These are phyloP conservation scores for Brachylomia viminalis DNA, from an alignment of 2,888 invertebrate genomes.

Conservation along the genomic window DNA sequence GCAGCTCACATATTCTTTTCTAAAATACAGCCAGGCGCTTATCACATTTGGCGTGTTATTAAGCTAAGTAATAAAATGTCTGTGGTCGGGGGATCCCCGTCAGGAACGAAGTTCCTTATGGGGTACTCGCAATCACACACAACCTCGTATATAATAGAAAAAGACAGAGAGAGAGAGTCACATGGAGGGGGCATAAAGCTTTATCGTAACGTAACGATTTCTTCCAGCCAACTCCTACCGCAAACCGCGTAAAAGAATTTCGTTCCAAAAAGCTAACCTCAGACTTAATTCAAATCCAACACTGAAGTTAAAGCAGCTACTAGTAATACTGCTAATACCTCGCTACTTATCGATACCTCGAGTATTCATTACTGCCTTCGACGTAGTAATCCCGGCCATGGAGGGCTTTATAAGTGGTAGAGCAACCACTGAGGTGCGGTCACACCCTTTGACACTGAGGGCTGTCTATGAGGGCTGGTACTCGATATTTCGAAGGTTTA, in stretches of 20 bases:
- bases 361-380: constrained; percentile 49
- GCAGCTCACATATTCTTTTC: neutral
- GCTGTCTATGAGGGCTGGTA: constrained; percentile 29
- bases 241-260: neutral
- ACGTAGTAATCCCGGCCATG: constrained; percentile 4
- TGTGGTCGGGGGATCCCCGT: neutral
- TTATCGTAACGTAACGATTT: neutral
- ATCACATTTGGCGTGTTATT: neutral
- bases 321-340: constrained; percentile 15
- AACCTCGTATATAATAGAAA: neutral
- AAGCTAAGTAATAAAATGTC: neutral
- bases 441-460: constrained; percentile 39
- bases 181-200: neutral
- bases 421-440: constrained; percentile 59
- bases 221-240: neutral
- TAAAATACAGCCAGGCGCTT: neutral
- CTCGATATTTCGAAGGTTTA: constrained; percentile 41
- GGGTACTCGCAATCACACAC: neutral
- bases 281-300: neutral
- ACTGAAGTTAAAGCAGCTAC: neutral
- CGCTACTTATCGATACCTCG: constrained; percentile 16
- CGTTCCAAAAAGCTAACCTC: neutral
- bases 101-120: neutral
- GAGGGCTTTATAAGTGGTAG: constrained; percentile 22
- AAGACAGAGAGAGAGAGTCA: neutral